These are phyloP conservation scores for Dermochelys coriacea DNA, from an alignment of 2,797 vertebrate genomes.

Conservation along the genomic window DNA sequence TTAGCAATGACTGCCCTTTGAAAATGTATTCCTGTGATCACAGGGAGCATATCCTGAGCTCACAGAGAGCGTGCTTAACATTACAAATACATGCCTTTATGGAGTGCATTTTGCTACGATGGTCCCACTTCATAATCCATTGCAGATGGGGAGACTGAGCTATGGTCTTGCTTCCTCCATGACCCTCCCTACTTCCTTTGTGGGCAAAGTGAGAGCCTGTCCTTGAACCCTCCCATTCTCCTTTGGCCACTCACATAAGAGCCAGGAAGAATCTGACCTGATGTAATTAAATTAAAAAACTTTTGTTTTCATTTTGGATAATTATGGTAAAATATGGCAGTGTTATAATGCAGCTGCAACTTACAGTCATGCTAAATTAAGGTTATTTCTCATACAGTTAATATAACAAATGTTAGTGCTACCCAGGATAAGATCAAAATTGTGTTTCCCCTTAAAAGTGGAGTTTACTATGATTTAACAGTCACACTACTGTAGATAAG, in stretches of 20 bases:
- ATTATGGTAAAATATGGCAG: background rate
- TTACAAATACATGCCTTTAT: background rate
- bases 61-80: background rate
- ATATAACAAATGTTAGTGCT: background rate
- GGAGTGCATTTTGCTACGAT: background rate
- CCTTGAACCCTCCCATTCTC: background rate
- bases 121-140: rapidly evolving
- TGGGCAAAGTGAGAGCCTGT: background rate
- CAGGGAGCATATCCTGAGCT: rapidly evolving
- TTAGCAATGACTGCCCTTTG: background rate
- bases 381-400: background rate
- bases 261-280: background rate
- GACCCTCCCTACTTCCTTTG: background rate
- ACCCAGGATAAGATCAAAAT: background rate
- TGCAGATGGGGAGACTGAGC: background rate
- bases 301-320: background rate
- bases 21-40: background rate
- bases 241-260: background rate
- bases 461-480: background rate
- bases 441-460: background rate
- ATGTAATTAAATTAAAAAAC: background rate
- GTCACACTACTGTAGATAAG: background rate
- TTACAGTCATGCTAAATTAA: background rate
- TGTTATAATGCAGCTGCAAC: background rate
- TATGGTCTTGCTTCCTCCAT: background rate